Evolutionary conservation across 2,888 invertebrate species (phyloP), one percentile per base, ranked within the genome.

Genomic region (Biston stratarius): DNA sequence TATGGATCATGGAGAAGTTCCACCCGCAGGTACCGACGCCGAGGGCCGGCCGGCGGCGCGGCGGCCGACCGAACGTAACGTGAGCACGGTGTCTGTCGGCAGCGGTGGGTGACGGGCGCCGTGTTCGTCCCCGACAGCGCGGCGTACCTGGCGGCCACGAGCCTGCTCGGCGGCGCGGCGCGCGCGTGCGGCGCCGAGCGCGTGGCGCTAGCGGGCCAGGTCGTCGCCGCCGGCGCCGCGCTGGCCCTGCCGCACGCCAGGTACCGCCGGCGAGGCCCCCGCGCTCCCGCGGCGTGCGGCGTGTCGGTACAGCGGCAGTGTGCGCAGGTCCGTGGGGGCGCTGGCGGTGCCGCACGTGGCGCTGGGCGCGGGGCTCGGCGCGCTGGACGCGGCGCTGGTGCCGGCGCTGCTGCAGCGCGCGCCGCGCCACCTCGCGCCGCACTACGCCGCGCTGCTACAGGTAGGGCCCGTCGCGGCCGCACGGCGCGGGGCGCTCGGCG

Each of bases 41-140:
- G 24, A 24, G n/a, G n/a, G n/a, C 24, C 24, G 24, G 24, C 24
- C 24, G 24, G 24, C 24, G 24, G 24, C 24, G 24, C 24, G 24
- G 24, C 24, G 3, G 24, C 24, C 24, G 24, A n/a, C n/a, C n/a
- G n/a, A n/a, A n/a, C n/a, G n/a, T n/a, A n/a, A n/a, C n/a, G n/a
- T n/a, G n/a, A n/a, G n/a, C n/a, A n/a, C n/a, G n/a, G 24, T 24
- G 24, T n/a, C 14, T 64, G n/a, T 62, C 11, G 15, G 34, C 78
- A 87, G 88, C 83, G 85, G 14, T 92, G 92, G 92, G 86, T 85
- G 74, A 76, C 83, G 33, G 93, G 93, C 47, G 83, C 80, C 15
- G 90, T 88, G 77, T 92, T 93, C 83, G 73, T 92, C 67, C 92
- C 92, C 64, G 93, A 93, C 84, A 91, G 91, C 77, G 79, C 80